phyloP scores from a whole-genome alignment of 2,113 vertebrate species.

The Accipiter cooperii region DNA sequence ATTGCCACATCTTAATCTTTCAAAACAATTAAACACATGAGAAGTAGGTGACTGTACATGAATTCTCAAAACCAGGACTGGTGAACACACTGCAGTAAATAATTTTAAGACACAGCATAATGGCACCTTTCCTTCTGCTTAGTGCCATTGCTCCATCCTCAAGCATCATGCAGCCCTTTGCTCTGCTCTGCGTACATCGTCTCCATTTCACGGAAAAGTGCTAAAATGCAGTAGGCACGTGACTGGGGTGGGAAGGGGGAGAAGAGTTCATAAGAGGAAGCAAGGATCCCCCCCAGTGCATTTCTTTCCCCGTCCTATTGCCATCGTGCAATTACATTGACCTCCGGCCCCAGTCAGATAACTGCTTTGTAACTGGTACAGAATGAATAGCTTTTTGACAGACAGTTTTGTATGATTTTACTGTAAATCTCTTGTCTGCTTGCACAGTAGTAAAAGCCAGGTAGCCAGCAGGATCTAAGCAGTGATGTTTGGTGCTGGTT shows the following conservation, averaged over 20 bases:
- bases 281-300: background rate
- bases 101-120: background rate
- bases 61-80: background rate
- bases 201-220: background rate
- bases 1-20: background rate
- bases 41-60: background rate
- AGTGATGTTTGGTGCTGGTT: background rate
- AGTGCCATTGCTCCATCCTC: background rate
- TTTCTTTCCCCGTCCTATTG: background rate
- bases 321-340: background rate
- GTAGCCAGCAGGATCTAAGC: background rate
- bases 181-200: background rate
- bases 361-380: background rate
- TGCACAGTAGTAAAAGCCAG: background rate
- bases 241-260: background rate
- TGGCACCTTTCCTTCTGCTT: background rate
- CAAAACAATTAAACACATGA: background rate
- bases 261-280: background rate
- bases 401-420: background rate
- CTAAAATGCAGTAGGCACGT: background rate
- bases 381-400: conserved; percentile 5
- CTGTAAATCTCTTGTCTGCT: background rate
- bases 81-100: background rate
- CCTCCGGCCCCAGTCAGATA: background rate
- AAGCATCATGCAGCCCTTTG: background rate